phyloP scores from a whole-genome alignment of 2,797 vertebrate species.

The Phataginus tetradactyla region DNA sequence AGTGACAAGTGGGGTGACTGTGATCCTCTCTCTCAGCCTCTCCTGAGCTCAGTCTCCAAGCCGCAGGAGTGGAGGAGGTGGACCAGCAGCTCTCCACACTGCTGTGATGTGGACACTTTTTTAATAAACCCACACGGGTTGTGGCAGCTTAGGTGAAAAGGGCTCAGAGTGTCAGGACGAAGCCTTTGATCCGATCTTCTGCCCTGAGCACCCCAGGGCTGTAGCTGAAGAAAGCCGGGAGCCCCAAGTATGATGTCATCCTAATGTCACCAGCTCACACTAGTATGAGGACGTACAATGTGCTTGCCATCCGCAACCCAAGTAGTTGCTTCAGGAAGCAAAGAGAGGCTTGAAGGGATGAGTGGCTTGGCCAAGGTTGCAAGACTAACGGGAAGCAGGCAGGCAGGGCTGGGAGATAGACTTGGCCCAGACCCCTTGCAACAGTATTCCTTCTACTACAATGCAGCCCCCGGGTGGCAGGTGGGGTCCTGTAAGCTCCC shows the following conservation, averaged over 20 bases:
- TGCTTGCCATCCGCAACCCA: background rate
- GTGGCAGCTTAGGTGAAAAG: background rate
- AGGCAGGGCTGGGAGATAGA: background rate
- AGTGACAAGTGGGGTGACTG: background rate
- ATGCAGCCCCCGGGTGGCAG: background rate
- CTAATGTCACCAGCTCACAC: background rate
- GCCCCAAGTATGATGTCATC: background rate
- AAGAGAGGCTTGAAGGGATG: background rate
- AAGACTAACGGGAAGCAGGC: background rate
- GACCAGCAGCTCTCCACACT: fast-evolving
- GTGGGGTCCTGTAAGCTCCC: background rate
- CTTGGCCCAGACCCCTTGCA: background rate
- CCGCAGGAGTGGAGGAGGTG: background rate
- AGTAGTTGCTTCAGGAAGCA: background rate
- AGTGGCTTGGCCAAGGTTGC: background rate
- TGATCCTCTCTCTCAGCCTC: background rate
- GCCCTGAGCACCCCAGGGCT: background rate
- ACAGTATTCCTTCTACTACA: background rate
- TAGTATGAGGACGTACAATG: background rate
- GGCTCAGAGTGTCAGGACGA: background rate
- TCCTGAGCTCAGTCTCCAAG: background rate
- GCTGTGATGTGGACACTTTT: background rate
- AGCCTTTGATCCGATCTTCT: background rate
- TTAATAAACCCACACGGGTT: background rate
- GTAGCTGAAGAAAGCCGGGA: background rate